phyloP scores from a whole-genome alignment of 37 sponge, comb jelly and placozoan species.

The Crambe crambe region DNA sequence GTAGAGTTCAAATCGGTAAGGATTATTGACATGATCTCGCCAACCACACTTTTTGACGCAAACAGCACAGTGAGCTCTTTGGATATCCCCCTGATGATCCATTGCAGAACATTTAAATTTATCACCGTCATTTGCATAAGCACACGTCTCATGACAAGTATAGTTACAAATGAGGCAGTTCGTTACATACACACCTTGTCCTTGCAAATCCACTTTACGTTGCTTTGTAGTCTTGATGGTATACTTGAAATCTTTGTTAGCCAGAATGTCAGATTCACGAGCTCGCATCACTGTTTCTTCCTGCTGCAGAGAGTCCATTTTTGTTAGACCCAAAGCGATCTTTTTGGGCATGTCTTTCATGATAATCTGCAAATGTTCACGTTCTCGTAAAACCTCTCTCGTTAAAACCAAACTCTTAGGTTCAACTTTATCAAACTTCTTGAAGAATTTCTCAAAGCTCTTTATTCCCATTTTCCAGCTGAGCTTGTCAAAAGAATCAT shows the following conservation, averaged over 20 bases:
- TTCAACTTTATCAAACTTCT: constrained; percentile 1
- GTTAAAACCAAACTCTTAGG: constrained; percentile 54
- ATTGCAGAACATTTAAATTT: constrained; percentile 71
- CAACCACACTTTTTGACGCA: constrained; percentile 68
- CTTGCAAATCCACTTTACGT: constrained; percentile 23
- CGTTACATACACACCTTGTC: constrained; percentile 52
- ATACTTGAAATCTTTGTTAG: constrained; percentile 65
- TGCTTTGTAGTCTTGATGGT: constrained; percentile 34
- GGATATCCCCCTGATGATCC: constrained; percentile 14
- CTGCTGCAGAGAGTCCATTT: constrained; percentile 53
- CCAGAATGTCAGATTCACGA: constrained; percentile 41
- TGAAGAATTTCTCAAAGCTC: constrained; percentile 63
- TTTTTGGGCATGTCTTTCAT: constrained; percentile 49
- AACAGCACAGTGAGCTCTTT: constrained; percentile 39
- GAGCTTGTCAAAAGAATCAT: constrained; percentile 41
- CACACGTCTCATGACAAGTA: constrained; percentile 75
- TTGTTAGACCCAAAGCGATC: constrained; percentile 28
- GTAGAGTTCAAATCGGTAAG: constrained; percentile 55
- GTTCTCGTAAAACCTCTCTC: constrained; percentile 57
- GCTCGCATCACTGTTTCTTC: constrained; percentile 43
- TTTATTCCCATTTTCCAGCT: constrained; percentile 78
- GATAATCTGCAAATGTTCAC: constrained; percentile 50
- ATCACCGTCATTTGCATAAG: constrained; percentile 44
- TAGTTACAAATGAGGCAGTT: constrained; percentile 73
- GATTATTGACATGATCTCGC: constrained; percentile 60